Evolutionary conservation across 2,797 vertebrate genomes (phyloP).

Genomic region (Acanthurus leucopareius): DNA sequence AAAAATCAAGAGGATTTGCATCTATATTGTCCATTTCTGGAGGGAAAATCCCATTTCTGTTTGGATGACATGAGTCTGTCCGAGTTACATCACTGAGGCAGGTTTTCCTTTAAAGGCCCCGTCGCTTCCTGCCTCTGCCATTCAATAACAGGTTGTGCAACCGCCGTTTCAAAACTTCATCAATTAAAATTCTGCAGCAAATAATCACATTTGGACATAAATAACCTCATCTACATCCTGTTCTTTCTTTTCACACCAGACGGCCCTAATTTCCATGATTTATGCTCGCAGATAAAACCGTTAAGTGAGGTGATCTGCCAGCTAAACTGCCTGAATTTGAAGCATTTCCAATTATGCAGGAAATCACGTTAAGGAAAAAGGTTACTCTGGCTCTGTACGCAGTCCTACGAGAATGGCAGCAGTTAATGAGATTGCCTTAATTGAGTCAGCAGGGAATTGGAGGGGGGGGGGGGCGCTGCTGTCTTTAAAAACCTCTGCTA

Average conservation of each 20-base stretch:
- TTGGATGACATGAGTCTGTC: constrained; percentile 41
- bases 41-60: constrained; percentile 37
- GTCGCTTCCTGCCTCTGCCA: constrained; percentile 39
- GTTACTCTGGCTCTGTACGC: constrained; percentile 65
- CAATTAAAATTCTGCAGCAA: constrained; percentile 26
- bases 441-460: constrained; percentile 76
- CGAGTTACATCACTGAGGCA: constrained; percentile 41
- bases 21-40: constrained; percentile 27
- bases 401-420: constrained; percentile 67
- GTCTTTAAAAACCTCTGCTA: constrained; percentile 66
- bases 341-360: constrained; percentile 81
- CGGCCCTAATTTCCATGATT: constrained; percentile 72
- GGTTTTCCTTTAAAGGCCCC: constrained; percentile 19
- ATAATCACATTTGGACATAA: constrained; percentile 54
- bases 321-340: constrained; percentile 71
- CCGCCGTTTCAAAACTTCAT: constrained; percentile 37
- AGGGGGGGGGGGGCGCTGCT: constrained; percentile 20
- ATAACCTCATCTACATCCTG: constrained; percentile 45
- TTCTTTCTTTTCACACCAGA: constrained; percentile 43
- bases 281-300: constrained; percentile 69
- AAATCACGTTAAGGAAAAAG: constrained; percentile 78
- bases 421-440: constrained; percentile 83
- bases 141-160: not conserved
- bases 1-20: constrained; percentile 14
- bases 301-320: constrained; percentile 70